Evolutionary conservation across 2,888 invertebrate genomes (phyloP), one percentile per base, ranked within the genome.

Genomic region (Leucozona laternaria): DNA sequence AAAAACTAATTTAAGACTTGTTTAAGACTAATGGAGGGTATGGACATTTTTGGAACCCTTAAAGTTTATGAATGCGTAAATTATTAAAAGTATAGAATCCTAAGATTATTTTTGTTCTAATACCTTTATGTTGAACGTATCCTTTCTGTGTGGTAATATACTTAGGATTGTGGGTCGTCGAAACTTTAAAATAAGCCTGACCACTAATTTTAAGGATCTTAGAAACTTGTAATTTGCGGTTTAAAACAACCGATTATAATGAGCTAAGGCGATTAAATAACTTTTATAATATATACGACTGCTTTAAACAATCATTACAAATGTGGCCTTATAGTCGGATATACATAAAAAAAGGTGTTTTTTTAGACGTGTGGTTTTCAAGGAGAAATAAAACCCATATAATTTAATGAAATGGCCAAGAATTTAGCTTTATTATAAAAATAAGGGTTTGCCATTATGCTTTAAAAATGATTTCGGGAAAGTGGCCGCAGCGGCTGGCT

Each of bases 21-120:
- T 34, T 34, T 31, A 17, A 0, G 2, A 31, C n/a, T 64, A 64
- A 45, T 64, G 13, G 13, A 64, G 45, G 64, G 64, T 64, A 31
- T 28, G 15, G 5, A 37, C 20, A 37, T 10, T 60, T 22, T 7
- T 2, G n/a, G 25, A 8, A 31, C 20, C 4, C 2, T n/a, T 4
- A 17, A 64, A 48, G 45, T 31, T 64, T 64, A 10, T 64, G 40
- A 43, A 28, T 64, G 11, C 28, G 2, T 43, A 45, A 64, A 45
- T 64, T 64, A 48, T 37, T 25, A 11, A 34, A 7, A 40, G 60
- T 17, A n/a, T n/a, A 6, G 20, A 34, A 28, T 53, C 15, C 22
- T 22, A 15, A 53, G 22, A 22, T 50, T 50, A 22, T 22, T 53
- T 15, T 15, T 20, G 2, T n/a, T 20, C 4, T 48, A n/a, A n/a